phyloP scores from a whole-genome alignment of 2,113 vertebrate genomes.

The Syngnathus floridae region DNA sequence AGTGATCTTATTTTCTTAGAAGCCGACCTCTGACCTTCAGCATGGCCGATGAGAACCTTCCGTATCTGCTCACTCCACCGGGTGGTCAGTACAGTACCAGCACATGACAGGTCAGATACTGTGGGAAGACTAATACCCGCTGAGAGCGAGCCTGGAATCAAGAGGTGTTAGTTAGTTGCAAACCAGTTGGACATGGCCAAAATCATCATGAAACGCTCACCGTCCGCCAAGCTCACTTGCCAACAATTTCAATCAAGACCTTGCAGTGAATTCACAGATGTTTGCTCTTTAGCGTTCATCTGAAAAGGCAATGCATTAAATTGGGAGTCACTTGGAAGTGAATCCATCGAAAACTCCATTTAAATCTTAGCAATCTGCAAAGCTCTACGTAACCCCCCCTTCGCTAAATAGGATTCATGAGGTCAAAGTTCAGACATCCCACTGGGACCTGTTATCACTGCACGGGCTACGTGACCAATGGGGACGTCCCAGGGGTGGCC shows the following conservation, averaged over 20 bases:
- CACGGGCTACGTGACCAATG: constrained; percentile 39
- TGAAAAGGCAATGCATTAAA: not conserved
- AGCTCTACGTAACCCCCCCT: constrained; percentile 27
- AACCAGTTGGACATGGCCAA: constrained; percentile 2
- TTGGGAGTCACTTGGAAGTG: not conserved
- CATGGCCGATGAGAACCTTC: constrained; percentile 23
- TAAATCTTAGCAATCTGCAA: constrained; percentile 28
- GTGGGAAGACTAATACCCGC: constrained; percentile 33
- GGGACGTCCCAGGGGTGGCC: constrained; percentile 20
- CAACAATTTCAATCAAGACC: constrained; percentile 8
- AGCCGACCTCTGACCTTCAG: constrained; percentile 39
- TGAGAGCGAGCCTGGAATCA: constrained; percentile 11
- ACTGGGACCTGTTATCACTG: constrained; percentile 58
- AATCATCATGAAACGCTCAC: no score
- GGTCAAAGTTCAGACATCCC: constrained; percentile 56
- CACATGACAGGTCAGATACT: constrained; percentile 34
- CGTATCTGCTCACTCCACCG: constrained; percentile 28
- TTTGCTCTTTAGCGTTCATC: constrained; percentile 1
- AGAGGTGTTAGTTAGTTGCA: not conserved
- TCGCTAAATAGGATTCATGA: constrained; percentile 29
- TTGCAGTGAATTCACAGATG: constrained; percentile 22
- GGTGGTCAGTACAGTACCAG: constrained; percentile 37
- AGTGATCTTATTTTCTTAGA: constrained; percentile 28
- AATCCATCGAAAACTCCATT: constrained; percentile 9
- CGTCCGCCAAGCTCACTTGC: constrained; percentile 2